phyloP scores from a whole-genome alignment of 2,113 vertebrate genomes.

The Eudyptes chrysolophus region DNA sequence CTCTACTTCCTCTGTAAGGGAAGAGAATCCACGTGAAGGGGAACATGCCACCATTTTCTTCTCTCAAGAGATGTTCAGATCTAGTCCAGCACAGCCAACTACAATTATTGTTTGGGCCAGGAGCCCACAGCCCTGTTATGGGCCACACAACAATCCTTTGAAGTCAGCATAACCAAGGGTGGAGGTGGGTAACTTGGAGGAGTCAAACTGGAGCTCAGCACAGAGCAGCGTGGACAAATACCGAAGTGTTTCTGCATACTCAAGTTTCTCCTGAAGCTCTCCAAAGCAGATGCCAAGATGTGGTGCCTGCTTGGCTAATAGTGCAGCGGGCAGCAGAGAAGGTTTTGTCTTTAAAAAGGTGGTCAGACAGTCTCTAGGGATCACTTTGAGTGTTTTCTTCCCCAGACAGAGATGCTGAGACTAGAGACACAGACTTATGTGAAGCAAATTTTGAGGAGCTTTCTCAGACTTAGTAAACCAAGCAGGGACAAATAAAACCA shows the following conservation, averaged over 20 bases:
- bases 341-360: not conserved
- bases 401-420: not conserved
- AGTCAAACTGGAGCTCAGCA: not conserved
- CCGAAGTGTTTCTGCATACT: not conserved
- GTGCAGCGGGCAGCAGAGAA: not conserved
- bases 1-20: not conserved
- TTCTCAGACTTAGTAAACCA: not conserved
- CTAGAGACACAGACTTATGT: not conserved
- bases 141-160: not conserved
- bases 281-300: not conserved
- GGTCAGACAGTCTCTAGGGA: not conserved
- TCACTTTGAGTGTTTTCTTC: not conserved
- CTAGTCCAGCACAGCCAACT: not conserved
- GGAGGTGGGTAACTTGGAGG: not conserved
- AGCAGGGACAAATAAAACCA: not conserved
- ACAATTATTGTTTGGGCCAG: not conserved
- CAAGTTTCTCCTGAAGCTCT: not conserved
- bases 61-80: not conserved
- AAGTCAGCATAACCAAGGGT: not conserved
- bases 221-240: not conserved
- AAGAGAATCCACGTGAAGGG: not conserved
- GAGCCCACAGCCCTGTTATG: not conserved
- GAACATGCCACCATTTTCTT: fast-evolving
- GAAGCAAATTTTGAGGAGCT: not conserved
- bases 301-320: not conserved